Base-by-base conservation (phyloP, 2,113 vertebrate species). In the Gulo gulo region DNA sequence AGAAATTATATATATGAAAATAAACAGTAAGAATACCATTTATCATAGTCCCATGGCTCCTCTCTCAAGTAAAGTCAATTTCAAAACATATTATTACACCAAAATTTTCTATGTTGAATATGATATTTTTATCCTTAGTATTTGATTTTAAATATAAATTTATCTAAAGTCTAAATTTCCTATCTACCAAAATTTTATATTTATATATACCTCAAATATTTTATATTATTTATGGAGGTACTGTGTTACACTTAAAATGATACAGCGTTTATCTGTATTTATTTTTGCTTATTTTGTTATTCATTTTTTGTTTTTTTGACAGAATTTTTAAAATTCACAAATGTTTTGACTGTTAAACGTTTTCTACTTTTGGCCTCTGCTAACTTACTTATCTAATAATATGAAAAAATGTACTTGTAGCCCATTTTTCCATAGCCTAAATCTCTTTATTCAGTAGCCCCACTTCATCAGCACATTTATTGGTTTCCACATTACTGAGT, bases 71-170 rank as follows among this genome's bases (percentile, higher is more conserved):
- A 87, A 80, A 89, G 61, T 94, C 61, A 91, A 74, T 81, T 86
- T 96, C 26, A 96, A 80, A 74, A 76, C 13, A 79, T 13, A 74
- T 39, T 88, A 92, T 67, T 87, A 79, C 13, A 95, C 4, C 42
- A 84, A 81, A 29, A 31, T 96, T 95, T 92, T 88, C 26, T 90
- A 76, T 91, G 7, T 45, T 86, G n/a, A 76, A 34, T 36, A 94
- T 59, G n/a, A 50, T 31, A 67, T 45, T 91, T 96, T 91, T 95
- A 47, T 45, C 15, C 52, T 87, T 82, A 94, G 83, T 97, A 84
- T 7, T 93, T 97, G 61, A 93, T 84, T 97, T 93, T 95, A 21
- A 88, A 52, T 71, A 91, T 93, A 96, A 71, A 78, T 78, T 95
- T 85, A 88, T 87, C 21, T 94, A 29, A 95, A 67, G 15, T 90